Conservation (phyloP, 2,797 vertebrate species). For the Hippocampus kuda region DNA sequence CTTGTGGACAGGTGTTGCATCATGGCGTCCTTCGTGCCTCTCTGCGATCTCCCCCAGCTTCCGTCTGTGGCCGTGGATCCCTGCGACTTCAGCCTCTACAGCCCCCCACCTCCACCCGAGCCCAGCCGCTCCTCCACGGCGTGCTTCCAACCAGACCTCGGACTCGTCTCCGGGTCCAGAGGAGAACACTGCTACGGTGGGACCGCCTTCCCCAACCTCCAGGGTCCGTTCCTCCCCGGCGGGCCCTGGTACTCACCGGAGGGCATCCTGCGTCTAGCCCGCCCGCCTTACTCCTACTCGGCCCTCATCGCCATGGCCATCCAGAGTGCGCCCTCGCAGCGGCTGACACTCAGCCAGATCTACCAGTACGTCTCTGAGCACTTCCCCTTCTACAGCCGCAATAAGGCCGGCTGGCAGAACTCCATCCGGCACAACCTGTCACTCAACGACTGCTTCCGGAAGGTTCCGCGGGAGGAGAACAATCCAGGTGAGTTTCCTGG, state of each 20-base stretch:
- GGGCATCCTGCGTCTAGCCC: conserved; percentile 78
- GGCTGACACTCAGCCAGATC: conserved; percentile 90
- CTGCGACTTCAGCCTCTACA: conserved; percentile 81
- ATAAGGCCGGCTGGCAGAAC: conserved; percentile 92
- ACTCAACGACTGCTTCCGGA: conserved; percentile 88
- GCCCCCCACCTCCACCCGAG: conserved; percentile 69
- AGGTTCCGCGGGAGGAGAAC: conserved; percentile 76
- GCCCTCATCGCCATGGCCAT: conserved; percentile 96
- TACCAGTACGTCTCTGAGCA: conserved; percentile 87
- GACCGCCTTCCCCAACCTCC: conserved; percentile 66
- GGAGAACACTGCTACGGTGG: not conserved
- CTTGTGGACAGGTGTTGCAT: conserved; percentile 15
- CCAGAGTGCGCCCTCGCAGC: conserved; percentile 75
- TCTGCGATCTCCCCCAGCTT: conserved; percentile 64
- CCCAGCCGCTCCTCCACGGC: conserved; percentile 4
- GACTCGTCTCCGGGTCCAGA: conserved; percentile 44
- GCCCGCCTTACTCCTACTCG: conserved; percentile 91
- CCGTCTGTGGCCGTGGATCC: conserved; percentile 77
- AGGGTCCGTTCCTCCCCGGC: conserved; percentile 55
- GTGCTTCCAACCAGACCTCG: conserved; percentile 48
- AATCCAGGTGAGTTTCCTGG: conserved; percentile 72
- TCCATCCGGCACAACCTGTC: conserved; percentile 91
- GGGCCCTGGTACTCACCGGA: conserved; percentile 78
- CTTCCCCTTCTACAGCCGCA: conserved; percentile 90
- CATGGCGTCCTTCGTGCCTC: conserved; percentile 79